Evolutionary conservation across 2,888 invertebrate species (phyloP), one percentile per base, ranked within the genome.

Genomic region (Ptilodon capucinus): DNA sequence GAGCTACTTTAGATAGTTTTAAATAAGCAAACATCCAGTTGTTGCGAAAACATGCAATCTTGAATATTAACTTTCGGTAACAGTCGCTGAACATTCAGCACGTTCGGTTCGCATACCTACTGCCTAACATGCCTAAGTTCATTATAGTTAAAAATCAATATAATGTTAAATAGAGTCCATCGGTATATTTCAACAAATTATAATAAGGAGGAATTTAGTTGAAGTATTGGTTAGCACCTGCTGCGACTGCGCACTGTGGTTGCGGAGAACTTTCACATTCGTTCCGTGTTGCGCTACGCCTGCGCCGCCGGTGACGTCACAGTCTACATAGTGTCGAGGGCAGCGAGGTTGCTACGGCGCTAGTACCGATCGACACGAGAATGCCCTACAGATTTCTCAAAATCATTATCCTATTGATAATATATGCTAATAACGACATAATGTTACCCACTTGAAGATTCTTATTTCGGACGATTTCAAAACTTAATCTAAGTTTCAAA

Each of bases 261-360:
- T 75, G 75, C 74, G 57, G 70, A 76, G 83, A 88, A 90, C 90
- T 90, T 90, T 90, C 90, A 90, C 90, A 89, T 89, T 88, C 82
- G 81, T 77, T 83, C 71, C 68, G 76, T 76, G 81, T 84, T 84
- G 84, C 82, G 85, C 76, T 80, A 79, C 75, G 74, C 67, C 74
- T 68, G 75, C 74, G 77, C 69, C 74, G 77, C 69, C 58, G 61
- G 60, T 86, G 87, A 86, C 86, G 86, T 85, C 88, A 86, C 74
- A 58, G 34, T 54, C 59, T 56, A 54, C 58, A 61, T 61, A 66
- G 65, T 69, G 70, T 62, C 65, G 67, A 65, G 64, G 69, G 61
- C 65, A 63, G 51, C 57, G 57, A 58, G 56, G 53, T 54, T 57
- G 48, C 57, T 65, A 54, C 60, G 58, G 39, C 44, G 32, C 43